Evolutionary conservation across 2,888 invertebrate species (phyloP), one percentile per base, ranked within the genome.

Genomic region (Himalopsyche anomala): DNA sequence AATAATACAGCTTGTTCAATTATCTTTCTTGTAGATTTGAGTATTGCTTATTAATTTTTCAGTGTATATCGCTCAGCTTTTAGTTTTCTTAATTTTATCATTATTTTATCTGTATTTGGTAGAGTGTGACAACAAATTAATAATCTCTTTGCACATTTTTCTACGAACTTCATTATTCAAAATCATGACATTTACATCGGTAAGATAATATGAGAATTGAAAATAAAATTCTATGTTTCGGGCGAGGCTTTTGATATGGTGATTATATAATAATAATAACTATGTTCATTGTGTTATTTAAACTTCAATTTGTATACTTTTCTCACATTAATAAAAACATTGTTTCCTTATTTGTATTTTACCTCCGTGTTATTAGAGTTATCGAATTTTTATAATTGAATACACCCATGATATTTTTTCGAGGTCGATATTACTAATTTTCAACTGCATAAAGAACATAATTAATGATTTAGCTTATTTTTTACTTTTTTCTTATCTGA

Each of bases 101-200:
- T 38, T 74, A 15, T 74, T 74, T 74, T 74, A 74, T 38, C 74
- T 74, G 38, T 11, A 74, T 9, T 74, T 74, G 74, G 74, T 74
- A 74, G 38, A 38, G 28, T 38, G 74, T 74, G 38, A 38, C 74
- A 74, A 38, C 12, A 74, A 74, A 74, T 28, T 28, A 28, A 28
- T 74, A 12, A 9, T 15, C 74, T 5, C 36, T 12, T 74, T 74
- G 38, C 74, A 74, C 74, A 74, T 38, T 74, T 74, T 74, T 36
- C 36, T 74, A 28, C 62, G 36, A 74, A 74, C 38, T 15, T 5
- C 12, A 74, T 74, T 74, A 74, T 74, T 36, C 38, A 36, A 74
- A 38, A 74, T 74, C 38, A 38, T 74, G 11, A 74, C 74, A 74
- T 36, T 74, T 74, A 74, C 36, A 74, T 28, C 36, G 3, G 74